These are phyloP conservation scores for Ciconia maguari DNA, from an alignment of 2,113 vertebrate genomes.

Conservation along the genomic window DNA sequence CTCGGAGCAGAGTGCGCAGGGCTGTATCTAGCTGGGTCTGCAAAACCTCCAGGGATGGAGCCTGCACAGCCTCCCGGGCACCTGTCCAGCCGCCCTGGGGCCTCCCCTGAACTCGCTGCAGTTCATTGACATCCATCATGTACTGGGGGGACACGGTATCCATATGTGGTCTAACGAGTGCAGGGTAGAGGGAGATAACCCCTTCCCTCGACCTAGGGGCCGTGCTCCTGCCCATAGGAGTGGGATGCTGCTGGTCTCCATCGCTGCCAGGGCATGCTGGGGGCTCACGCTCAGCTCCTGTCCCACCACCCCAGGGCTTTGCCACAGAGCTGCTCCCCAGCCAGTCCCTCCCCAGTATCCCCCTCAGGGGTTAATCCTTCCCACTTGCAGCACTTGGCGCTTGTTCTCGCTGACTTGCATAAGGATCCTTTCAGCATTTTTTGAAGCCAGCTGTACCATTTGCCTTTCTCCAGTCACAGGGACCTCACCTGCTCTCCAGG, in stretches of 20 bases:
- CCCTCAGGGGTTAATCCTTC: not conserved
- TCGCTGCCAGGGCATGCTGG: fast-evolving
- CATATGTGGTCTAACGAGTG: fast-evolving
- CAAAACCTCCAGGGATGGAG: not conserved
- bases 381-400: not conserved
- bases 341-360: not conserved
- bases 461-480: not conserved
- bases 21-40: not conserved
- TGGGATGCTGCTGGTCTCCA: not conserved
- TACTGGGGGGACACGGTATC: fast-evolving
- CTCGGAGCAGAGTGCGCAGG: not conserved
- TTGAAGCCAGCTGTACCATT: not conserved
- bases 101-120: not conserved
- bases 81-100: no score
- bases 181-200: not conserved
- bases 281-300: not conserved
- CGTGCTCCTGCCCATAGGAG: fast-evolving
- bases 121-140: not conserved
- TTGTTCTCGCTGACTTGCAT: not conserved
- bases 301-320: not conserved
- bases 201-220: fast-evolving
- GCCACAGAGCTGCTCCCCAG: not conserved
- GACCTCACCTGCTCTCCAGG: not conserved
- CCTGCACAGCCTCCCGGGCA: no score
- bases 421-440: not conserved